Conservation (phyloP, 2,113 vertebrate species). For the Larimichthys crocea region DNA sequence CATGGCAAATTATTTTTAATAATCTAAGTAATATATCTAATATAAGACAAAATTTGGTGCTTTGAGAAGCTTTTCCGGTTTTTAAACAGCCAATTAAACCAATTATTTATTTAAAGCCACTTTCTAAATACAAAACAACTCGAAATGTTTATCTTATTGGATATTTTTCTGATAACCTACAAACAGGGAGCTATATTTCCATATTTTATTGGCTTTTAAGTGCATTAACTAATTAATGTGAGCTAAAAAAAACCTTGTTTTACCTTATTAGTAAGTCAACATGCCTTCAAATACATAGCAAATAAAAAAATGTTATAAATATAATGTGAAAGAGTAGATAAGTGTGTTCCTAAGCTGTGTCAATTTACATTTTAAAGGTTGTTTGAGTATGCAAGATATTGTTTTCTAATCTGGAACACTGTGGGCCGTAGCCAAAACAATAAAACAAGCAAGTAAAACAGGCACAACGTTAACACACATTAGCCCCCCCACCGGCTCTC, state of each 20-base stretch:
- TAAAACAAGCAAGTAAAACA: no score
- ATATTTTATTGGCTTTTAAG: neutral
- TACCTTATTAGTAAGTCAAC: neutral
- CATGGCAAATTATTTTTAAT: neutral
- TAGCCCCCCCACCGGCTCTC: no score
- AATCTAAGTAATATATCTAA: neutral
- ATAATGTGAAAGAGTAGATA: neutral
- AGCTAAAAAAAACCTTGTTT: neutral
- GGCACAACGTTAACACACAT: no score
- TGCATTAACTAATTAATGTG: neutral
- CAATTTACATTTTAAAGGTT: neutral
- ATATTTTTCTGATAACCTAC: neutral
- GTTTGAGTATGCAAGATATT: neutral
- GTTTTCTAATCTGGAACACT: no score
- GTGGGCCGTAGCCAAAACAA: no score
- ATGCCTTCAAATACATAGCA: neutral
- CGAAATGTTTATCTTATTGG: neutral
- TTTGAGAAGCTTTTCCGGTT: no score
- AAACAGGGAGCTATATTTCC: neutral
- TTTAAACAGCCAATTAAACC: neutral
- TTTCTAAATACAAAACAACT: no score
- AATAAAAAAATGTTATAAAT: neutral
- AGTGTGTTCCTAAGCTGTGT: neutral
- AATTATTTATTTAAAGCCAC: no score
- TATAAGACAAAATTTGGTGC: neutral